Evolutionary conservation across 2,113 vertebrate genomes (phyloP).

Genomic region (Oryzias celebensis): DNA sequence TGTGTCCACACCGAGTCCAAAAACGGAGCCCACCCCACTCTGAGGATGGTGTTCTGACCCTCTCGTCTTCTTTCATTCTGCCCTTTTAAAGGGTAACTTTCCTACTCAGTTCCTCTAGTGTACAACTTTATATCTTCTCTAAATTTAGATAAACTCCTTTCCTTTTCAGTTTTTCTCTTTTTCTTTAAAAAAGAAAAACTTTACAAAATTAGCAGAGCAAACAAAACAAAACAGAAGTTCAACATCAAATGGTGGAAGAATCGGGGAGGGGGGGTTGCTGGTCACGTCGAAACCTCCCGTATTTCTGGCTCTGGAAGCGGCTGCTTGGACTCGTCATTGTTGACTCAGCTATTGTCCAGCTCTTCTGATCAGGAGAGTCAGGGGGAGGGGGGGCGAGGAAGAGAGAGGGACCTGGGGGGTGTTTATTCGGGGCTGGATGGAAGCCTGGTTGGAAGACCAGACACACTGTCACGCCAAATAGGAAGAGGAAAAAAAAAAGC

Average conservation of each 20-base stretch:
- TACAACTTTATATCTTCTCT: slow-evolving; percentile 74
- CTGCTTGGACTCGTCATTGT: slow-evolving; percentile 20
- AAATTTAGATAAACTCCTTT: slow-evolving; percentile 75
- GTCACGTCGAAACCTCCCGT: slow-evolving; percentile 49
- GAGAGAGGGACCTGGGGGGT: slow-evolving; percentile 28
- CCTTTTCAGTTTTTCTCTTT: slow-evolving; percentile 64
- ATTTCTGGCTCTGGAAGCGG: slow-evolving; percentile 40
- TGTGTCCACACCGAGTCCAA: slow-evolving; percentile 51
- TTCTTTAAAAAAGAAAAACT: slow-evolving; percentile 62
- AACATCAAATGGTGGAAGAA: slow-evolving; percentile 60
- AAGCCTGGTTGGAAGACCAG: slow-evolving; percentile 65
- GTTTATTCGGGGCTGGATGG: slow-evolving; percentile 35
- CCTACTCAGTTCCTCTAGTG: slow-evolving; percentile 64
- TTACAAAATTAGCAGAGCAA: slow-evolving; percentile 77
- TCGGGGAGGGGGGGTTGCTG: slow-evolving; percentile 50
- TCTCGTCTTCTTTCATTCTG: slow-evolving; percentile 46
- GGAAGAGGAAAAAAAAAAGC: slow-evolving; percentile 43
- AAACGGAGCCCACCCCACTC: slow-evolving; percentile 38
- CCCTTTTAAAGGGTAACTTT: slow-evolving; percentile 85
- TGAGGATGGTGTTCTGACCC: slow-evolving; percentile 26
- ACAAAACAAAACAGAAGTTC: slow-evolving; percentile 50
- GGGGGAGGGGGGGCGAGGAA: slow-evolving; percentile 23
- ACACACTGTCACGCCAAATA: slow-evolving; percentile 55
- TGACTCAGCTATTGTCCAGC: slow-evolving; percentile 19
- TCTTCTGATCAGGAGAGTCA: slow-evolving; percentile 40